Conservation (phyloP, 1,140 invertebrate genomes). For the Cepaea nemoralis region DNA sequence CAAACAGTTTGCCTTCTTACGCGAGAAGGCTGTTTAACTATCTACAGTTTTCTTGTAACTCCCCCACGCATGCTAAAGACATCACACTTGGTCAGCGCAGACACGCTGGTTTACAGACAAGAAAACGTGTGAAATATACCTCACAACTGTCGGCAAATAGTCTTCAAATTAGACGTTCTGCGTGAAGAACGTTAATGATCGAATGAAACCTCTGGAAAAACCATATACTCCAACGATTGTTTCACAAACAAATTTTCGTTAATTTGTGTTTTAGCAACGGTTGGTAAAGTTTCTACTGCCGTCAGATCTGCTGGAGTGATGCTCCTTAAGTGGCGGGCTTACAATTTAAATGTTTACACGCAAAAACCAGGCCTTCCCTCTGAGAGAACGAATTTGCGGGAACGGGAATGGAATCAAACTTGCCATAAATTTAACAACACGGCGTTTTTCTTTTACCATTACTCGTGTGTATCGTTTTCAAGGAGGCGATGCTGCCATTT, state of each 20-base stretch:
- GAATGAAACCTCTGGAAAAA: background rate
- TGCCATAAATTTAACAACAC: background rate
- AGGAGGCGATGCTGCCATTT: background rate
- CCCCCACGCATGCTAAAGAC: background rate
- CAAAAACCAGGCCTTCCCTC: constrained; percentile 7
- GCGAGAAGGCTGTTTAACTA: no score
- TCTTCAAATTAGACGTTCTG: background rate
- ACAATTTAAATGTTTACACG: background rate
- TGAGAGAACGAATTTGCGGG: background rate
- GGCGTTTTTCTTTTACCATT: background rate
- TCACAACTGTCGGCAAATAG: background rate
- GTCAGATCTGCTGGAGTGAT: background rate
- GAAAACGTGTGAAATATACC: background rate
- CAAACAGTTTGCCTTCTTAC: no score
- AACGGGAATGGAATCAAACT: constrained; percentile 2
- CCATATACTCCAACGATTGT: background rate
- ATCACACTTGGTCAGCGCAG: background rate
- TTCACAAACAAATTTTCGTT: constrained; percentile 17
- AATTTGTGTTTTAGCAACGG: constrained; percentile 36
- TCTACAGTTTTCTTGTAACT: background rate
- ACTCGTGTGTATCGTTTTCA: background rate
- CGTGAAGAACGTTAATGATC: background rate
- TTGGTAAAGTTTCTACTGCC: background rate
- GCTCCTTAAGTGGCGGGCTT: background rate
- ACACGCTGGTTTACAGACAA: background rate